Evolutionary conservation across 30 jellyfish, hydroid and myxozoan species (phyloP), one percentile per base, ranked within the genome.

Genomic region (Sanderia malayensis): DNA sequence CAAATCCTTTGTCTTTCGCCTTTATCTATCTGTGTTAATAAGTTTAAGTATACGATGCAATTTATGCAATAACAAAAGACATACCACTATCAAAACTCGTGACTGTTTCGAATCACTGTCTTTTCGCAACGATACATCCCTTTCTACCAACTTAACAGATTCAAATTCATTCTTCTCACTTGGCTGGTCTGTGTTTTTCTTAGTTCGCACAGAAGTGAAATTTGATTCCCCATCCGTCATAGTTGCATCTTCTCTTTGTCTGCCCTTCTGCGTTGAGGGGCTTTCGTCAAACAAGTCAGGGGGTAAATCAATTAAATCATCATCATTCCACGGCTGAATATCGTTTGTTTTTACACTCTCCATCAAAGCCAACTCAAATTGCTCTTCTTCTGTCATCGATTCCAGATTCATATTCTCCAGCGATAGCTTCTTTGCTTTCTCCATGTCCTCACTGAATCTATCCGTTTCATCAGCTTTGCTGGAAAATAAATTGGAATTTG

Each of bases 341-440:
- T 10, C 45, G 1, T 44, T 66, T 22, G 82, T 32, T 46, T 53
- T 78, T 61, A 78, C 57, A 71, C 89, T 78, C 41, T 78, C 89
- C 17, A 29, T 44, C 11, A 78, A 23, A 4, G 89, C 89, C 89
- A 77, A 78, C 55, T 78, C 89, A 26, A 78, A 10, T 33, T 78
- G 89, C 57, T 78, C 82, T 31, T 78, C 89, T 29, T 78, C 89
- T 20, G 89, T 78, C 44, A 71, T 79, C 1, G 76, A 11, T 32
- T 71, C 83, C 13, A 71, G 62, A 7, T 46, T 69, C 15, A 69
- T 30, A 22, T 67, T 25, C 11, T 49, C 67, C 9, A 65, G 47
- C 4, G 82, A 67, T 10, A 68, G 31, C 25, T 58, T 31, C 41
- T 32, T 74, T 28, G 86, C 86, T 46, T 49, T 27, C 29, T 73